Evolutionary conservation across 2,888 invertebrate genomes (phyloP), one percentile per base, ranked within the genome.

Genomic region (Merodon equestris): DNA sequence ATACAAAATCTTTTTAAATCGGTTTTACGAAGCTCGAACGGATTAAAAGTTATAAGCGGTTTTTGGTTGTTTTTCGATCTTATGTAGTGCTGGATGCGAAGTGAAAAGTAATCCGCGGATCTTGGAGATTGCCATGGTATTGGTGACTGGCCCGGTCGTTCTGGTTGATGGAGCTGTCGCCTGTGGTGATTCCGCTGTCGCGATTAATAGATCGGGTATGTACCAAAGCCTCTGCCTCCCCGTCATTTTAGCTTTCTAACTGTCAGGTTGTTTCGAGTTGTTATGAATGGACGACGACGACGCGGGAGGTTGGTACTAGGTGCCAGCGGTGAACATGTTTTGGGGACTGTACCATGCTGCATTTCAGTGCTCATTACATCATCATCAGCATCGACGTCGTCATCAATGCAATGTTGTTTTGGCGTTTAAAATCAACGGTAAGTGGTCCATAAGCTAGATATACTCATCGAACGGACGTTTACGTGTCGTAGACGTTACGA

Each of bases 121-220:
- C 40, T 40, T 40, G n/a, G 13, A 71, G 58, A 58, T 10, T 44
- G 3, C 7, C 27, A 27, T 27, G 7, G 27, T 27, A 7, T 27
- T 27, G 7, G 27, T 27, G 27, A 27, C 27, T 50, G 44, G 64
- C 45, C 56, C 38, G 61, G 57, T 36, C 38, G 71, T 66, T 76
- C 54, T 71, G 60, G 64, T 76, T 71, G 60, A 71, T 76, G 76
- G 71, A 66, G 54, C 64, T 66, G 71, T 76, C 76, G 64, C 71
- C 71, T 45, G 19, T 71, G 48, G 64, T 71, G 53, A 48, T 53
- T 57, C 17, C 36, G 57, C 18, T 75, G 48, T 53, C 47, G 34
- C 48, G 71, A 56, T 53, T 64, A 70, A 70, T 60, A 64, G 71
- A 71, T 71, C 63, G 66, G 40, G 58, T 60, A 27, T 4, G 27